A percentile compares a stretch with the other conserved stretches of the same genome.
phyloP scores from a whole-genome alignment of 2,113 vertebrate species.

The Sakesphorus luctuosus region DNA sequence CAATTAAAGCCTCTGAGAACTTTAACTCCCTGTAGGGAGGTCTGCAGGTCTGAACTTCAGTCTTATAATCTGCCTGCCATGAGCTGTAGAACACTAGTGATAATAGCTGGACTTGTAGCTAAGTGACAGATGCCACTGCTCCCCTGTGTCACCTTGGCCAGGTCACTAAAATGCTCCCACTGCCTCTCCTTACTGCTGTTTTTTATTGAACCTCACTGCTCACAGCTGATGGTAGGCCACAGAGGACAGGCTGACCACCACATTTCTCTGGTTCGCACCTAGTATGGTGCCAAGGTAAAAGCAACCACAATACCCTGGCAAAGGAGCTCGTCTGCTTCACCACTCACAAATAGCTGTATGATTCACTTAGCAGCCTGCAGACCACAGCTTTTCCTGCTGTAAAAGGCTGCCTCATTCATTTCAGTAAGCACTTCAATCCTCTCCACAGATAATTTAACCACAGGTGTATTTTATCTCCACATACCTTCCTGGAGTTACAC shows the following conservation, averaged over 20 bases:
- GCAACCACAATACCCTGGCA: neutral
- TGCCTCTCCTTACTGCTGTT: neutral
- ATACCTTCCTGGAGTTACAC: neutral
- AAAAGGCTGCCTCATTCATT: conserved; percentile 12
- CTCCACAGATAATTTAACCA: conserved; percentile 19
- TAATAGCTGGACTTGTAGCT: neutral
- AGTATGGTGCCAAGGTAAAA: neutral
- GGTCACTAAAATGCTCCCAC: neutral
- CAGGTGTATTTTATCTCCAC: conserved; percentile 16
- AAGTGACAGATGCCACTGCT: neutral
- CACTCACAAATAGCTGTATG: neutral
- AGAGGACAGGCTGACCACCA: neutral
- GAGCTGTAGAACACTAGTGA: neutral
- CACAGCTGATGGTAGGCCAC: neutral
- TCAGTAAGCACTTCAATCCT: neutral
- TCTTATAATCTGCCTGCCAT: neutral
- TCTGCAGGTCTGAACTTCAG: neutral
- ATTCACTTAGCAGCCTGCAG: neutral
- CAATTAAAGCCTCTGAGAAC: neutral
- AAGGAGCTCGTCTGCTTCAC: neutral
- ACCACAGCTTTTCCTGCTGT: neutral
- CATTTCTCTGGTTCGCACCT: neutral
- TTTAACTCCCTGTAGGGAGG: neutral
- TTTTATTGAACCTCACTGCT: neutral
- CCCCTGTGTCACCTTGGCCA: neutral